phyloP scores from a whole-genome alignment of 2,113 vertebrate genomes.

The Craseonycteris thonglongyai region DNA sequence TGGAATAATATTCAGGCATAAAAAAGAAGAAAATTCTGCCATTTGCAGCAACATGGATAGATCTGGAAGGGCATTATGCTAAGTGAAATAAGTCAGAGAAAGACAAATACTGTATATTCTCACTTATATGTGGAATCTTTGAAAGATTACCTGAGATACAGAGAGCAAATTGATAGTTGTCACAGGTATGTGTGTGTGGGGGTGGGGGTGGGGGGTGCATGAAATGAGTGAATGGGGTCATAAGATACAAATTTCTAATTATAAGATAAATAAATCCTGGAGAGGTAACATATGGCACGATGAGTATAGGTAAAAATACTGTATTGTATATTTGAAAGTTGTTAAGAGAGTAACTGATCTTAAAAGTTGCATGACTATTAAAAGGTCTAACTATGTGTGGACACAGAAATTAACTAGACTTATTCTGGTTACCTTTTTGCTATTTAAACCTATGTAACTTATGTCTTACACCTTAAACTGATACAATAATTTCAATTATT shows the following conservation, averaged over 20 bases:
- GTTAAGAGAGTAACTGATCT: background rate
- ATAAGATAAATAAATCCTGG: background rate
- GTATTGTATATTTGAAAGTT: background rate
- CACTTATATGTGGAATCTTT: background rate
- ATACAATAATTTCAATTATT: background rate
- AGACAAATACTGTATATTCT: background rate
- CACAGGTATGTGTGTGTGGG: no score
- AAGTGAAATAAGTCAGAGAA: background rate
- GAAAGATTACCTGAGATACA: background rate
- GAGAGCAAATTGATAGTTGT: background rate
- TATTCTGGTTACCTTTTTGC: background rate
- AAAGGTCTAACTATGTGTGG: fast-evolving
- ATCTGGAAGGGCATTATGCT: background rate
- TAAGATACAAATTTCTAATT: background rate
- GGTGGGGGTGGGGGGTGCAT: background rate
- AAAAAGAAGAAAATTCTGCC: background rate
- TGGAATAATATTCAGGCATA: background rate
- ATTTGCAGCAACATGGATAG: no score
- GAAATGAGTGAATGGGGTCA: background rate
- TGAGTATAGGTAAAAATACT: background rate
- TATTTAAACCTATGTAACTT: background rate
- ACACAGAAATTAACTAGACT: background rate
- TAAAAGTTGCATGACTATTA: no score
- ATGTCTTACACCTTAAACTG: background rate
- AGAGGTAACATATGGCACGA: background rate